Percentiles rank a stretch among this genome's conserved stretches.
Conservation (phyloP, 2,113 vertebrate genomes). For the Bagarius yarrelli region DNA sequence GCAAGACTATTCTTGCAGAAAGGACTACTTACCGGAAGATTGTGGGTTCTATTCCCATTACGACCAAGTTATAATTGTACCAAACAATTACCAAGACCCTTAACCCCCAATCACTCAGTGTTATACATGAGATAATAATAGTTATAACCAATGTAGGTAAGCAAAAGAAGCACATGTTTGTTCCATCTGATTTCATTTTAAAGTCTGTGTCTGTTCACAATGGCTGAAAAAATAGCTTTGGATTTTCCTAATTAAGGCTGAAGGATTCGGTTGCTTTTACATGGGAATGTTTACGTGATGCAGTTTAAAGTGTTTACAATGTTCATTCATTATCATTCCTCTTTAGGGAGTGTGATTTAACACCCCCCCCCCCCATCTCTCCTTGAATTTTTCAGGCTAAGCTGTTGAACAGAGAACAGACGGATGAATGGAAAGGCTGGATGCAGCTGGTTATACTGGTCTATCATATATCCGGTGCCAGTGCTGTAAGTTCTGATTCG, state of each 20-base stretch:
- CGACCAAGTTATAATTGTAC: no score
- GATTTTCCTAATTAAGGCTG: not conserved
- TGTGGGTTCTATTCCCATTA: no score
- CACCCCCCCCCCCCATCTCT: no score
- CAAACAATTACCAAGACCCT: no score
- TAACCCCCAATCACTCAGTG: no score
- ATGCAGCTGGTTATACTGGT: conserved; percentile 99
- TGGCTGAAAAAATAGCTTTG: not conserved
- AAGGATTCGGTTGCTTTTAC: not conserved
- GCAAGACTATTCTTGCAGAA: no score
- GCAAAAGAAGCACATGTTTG: no score
- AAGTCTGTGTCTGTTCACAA: not conserved
- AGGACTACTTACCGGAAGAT: no score
- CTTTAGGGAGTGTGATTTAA: not conserved
- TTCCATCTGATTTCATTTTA: not conserved
- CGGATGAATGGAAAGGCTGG: conserved; percentile 99
- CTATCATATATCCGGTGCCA: conserved; percentile 97
- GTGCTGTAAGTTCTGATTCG: conserved; percentile 80
- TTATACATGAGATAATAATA: no score
- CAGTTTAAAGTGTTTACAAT: not conserved
- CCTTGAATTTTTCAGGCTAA: conserved; percentile 76
- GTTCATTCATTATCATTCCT: not conserved
- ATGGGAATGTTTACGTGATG: not conserved
- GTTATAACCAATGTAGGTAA: no score
- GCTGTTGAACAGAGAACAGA: conserved; percentile 95